Evolutionary conservation across 2,113 vertebrate species (phyloP).

Genomic region (Amazona guildingii): DNA sequence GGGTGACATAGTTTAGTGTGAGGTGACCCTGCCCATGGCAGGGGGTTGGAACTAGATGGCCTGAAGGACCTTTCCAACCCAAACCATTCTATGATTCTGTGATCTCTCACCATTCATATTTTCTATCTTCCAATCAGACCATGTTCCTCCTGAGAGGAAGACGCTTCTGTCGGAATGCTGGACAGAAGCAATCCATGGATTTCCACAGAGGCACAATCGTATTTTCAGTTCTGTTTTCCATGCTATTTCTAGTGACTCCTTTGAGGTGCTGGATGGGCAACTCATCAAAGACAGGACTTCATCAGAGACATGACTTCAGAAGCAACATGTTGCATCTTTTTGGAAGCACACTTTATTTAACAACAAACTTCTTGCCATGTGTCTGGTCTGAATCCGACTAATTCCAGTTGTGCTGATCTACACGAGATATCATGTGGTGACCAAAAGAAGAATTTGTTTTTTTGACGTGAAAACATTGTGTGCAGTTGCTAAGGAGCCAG

Average conservation of each 20-base stretch:
- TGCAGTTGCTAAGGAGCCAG: background rate
- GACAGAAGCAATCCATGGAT: background rate
- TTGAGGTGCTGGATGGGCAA: background rate
- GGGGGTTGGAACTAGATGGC: background rate
- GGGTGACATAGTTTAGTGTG: background rate
- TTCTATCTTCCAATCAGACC: background rate
- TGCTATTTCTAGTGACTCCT: background rate
- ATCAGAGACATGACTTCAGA: background rate
- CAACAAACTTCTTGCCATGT: background rate
- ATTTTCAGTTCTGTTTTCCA: background rate
- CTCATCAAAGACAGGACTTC: background rate
- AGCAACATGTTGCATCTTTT: background rate
- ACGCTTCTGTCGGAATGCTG: background rate
- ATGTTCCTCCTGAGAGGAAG: background rate
- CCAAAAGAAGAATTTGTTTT: background rate
- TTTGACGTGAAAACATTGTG: background rate
- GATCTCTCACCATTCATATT: accelerated
- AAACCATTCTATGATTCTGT: background rate
- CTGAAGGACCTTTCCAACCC: background rate
- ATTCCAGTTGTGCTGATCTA: background rate
- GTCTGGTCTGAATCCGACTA: background rate
- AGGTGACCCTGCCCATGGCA: background rate
- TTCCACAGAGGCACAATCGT: background rate
- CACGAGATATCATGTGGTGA: background rate
- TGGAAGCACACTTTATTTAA: background rate